These are phyloP conservation scores for Resseliella maxima DNA, from an alignment of 2,888 invertebrate genomes.

Conservation along the genomic window DNA sequence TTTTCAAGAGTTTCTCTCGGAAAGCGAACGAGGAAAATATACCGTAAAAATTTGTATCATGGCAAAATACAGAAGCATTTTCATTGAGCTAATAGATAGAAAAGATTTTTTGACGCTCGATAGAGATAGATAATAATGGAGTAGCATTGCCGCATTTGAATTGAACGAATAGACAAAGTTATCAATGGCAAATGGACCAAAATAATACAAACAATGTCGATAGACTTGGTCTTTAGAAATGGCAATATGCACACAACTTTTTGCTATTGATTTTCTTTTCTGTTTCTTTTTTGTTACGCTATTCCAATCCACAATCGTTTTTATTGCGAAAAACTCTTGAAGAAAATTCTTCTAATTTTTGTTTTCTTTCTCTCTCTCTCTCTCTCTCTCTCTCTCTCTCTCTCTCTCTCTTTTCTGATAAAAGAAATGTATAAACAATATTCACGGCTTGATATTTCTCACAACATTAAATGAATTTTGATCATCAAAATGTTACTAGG, in stretches of 20 bases:
- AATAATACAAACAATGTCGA: not conserved
- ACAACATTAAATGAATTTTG: conserved; percentile 3
- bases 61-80: too few species aligned
- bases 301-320: not conserved
- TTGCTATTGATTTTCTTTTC: not conserved
- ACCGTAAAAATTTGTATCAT: not conserved
- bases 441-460: not conserved
- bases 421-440: not conserved
- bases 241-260: not conserved
- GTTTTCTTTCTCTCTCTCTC: not conserved
- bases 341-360: too few species aligned
- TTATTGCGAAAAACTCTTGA: not conserved
- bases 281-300: not conserved
- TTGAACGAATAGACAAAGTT: not conserved
- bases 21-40: not conserved
- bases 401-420: not conserved
- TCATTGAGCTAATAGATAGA: not conserved
- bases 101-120: not conserved
- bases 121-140: not conserved
- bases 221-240: not conserved
- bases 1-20: conserved; percentile 22
- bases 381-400: not conserved
- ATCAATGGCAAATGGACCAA: conserved; percentile 24
- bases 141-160: not conserved
- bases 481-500: not conserved